These are phyloP conservation scores for Dicyrtomina minuta DNA, from an alignment of 2,888 invertebrate genomes.

Conservation along the genomic window DNA sequence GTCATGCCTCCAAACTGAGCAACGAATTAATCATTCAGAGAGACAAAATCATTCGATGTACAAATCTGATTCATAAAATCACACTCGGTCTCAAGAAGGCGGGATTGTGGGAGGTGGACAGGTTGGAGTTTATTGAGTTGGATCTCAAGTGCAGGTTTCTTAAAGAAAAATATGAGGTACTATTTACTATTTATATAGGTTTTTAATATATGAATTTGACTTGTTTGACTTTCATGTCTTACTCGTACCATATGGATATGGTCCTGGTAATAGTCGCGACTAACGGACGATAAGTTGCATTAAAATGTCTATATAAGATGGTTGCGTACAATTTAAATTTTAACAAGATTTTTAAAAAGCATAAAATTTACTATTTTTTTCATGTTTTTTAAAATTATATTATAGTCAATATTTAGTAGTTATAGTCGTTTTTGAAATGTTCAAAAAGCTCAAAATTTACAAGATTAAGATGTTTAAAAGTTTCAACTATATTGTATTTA, in stretches of 20 bases:
- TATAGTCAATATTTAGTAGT: no score
- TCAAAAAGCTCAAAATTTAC: no score
- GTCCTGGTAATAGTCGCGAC: no score
- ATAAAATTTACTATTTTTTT: no score
- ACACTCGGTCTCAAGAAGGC: not conserved
- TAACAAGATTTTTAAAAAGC: no score
- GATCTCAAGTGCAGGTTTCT: slow-evolving; percentile 14
- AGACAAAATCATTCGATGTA: slow-evolving; percentile 11
- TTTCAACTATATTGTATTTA: no score
- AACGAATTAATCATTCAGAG: not conserved
- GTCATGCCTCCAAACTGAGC: not conserved
- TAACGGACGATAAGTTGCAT: no score
- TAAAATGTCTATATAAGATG: no score
- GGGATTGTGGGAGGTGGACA: not conserved
- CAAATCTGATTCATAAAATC: not conserved
- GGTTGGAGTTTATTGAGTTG: not conserved
- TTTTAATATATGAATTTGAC: not conserved
- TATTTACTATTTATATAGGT: not conserved
- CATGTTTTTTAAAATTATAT: no score
- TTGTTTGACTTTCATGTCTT: not conserved
- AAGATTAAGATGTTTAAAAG: no score
- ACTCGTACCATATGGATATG: not conserved
- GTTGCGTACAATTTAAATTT: no score
- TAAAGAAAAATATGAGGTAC: slow-evolving; percentile 14
- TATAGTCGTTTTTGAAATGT: no score